Percentiles rank a stretch among this genome's conserved stretches.
Evolutionary conservation across 2,113 vertebrate species (phyloP).

Genomic region (Pelmatolapia mariae): DNA sequence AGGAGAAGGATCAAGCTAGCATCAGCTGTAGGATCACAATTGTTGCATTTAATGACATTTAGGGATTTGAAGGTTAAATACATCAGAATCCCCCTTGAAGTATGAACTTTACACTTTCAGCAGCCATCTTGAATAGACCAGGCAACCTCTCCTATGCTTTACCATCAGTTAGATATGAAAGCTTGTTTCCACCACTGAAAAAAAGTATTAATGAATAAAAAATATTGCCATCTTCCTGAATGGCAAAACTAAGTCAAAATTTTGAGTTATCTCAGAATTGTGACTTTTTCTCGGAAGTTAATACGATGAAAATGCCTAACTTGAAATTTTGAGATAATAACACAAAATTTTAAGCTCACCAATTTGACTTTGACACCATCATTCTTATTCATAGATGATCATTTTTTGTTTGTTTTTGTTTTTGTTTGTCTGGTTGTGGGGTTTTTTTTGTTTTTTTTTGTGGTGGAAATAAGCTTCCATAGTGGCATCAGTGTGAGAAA

Average conservation of each 20-base stretch:
- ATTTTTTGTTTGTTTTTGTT: not conserved
- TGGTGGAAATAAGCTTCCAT: not conserved
- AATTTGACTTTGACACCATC: not conserved
- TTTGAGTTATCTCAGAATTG: not conserved
- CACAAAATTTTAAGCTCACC: not conserved
- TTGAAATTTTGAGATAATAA: fast-evolving
- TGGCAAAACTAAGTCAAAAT: too few species aligned
- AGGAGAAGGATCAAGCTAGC: not conserved
- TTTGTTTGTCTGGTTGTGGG: not conserved
- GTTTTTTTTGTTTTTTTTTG: not conserved
- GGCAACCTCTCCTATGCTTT: not conserved
- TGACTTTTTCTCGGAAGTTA: not conserved
- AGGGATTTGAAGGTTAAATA: not conserved
- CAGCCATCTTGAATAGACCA: not conserved
- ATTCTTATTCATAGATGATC: not conserved
- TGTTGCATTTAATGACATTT: not conserved
- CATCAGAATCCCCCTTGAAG: not conserved
- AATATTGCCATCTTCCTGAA: too few species aligned
- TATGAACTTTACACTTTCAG: not conserved
- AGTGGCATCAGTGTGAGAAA: not conserved
- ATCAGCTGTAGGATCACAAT: not conserved
- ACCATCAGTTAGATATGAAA: not conserved
- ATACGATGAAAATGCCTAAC: not conserved
- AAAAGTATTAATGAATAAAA: not conserved
- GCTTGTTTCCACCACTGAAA: not conserved